Evolutionary conservation across 1,140 invertebrate species (phyloP), one percentile per base, ranked within the genome.

Genomic region (Riptortus pedestris): DNA sequence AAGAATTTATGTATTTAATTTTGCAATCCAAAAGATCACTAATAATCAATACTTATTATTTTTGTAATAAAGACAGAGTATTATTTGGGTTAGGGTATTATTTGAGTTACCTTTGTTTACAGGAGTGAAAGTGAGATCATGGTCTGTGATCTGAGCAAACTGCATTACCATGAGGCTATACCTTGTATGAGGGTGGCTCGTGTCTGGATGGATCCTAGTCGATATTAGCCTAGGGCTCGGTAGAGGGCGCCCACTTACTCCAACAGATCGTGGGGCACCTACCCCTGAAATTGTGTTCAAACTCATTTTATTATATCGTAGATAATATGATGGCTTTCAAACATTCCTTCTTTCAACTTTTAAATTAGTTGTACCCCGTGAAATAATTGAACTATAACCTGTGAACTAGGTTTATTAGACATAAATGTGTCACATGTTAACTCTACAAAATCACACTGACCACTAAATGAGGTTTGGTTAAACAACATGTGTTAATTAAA

Each of bases 121-220:
- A 0, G 91, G 91, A 2, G 91, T 95, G 79, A 94, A 86, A 0
- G 91, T 95, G 16, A 95, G 75, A 74, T 96, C 93, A 74, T 95
- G 92, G 74, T 95, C 92, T 5, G 94, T 70, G 69, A 95, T 91
- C 72, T 95, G 92, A 2, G 89, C 90, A 73, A 85, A 98, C 77
- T 97, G 90, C 91, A 94, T 94, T 3, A 89, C 82, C 84, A 93
- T 90, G 20, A 93, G 78, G 0, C 88, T 90, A 72, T 96, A 95
- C n/a, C 90, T 79, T 3, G 86, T 86, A 70, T 91, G 88, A 12
- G 90, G 76, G 71, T 90, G 90, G 31, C 88, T 89, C 57, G 92
- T 87, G 70, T 93, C 90, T 1, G 88, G 85, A 73, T 95, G 92
- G 51, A 95, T 88, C 0, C 85, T 82, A 0, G 88, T 87, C 0